phyloP scores from a whole-genome alignment of 2,113 vertebrate species.

The Dipodomys merriami region DNA sequence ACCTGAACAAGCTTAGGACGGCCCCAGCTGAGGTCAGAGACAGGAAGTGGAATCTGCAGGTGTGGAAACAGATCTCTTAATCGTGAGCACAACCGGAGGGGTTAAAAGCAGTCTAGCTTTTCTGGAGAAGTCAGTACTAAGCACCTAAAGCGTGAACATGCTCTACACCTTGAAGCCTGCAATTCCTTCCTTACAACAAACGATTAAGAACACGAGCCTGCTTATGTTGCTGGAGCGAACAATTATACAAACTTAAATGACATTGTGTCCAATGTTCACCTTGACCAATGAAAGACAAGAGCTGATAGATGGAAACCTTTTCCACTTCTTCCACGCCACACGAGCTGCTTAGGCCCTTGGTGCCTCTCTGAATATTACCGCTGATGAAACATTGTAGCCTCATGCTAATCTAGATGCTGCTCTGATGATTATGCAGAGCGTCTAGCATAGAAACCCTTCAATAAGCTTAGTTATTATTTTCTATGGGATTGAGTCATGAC shows the following conservation, averaged over 20 bases:
- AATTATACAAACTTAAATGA: slow-evolving; percentile 1
- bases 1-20: not conserved
- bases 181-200: slow-evolving; percentile 5
- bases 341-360: not conserved
- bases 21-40: not conserved
- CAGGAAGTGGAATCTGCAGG: not conserved
- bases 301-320: not conserved
- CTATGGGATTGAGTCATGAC: no score
- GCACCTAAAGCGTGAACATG: not conserved
- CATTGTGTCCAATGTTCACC: not conserved
- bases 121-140: not conserved
- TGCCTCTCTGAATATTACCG: not conserved
- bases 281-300: not conserved
- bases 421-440: no score
- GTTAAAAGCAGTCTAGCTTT: not conserved
- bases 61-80: not conserved
- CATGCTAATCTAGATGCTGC: not conserved
- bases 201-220: not conserved
- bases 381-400: accelerated
- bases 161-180: not conserved
- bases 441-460: no score
- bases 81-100: not conserved
- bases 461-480: no score
- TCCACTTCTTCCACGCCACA: not conserved
- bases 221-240: not conserved